These are phyloP conservation scores for Heloderma charlesbogerti DNA, from an alignment of 2,113 vertebrate species.

Conservation along the genomic window DNA sequence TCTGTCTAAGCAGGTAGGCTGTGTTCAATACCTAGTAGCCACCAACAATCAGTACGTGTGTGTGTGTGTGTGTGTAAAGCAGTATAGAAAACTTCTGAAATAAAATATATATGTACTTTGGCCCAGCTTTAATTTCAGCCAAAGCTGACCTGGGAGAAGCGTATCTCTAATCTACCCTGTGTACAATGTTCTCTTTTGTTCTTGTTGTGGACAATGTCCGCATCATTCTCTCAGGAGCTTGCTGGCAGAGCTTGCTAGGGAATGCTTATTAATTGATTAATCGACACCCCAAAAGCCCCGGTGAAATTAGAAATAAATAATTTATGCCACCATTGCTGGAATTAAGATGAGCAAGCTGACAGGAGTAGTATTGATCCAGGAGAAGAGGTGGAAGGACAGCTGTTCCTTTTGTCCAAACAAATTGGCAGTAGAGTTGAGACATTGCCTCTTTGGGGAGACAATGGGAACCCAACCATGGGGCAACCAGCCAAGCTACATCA, in stretches of 20 bases:
- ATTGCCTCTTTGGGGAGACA: slow-evolving; percentile 19
- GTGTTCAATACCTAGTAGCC: no score
- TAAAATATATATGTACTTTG: no score
- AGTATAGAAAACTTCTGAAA: no score
- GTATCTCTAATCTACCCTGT: not conserved
- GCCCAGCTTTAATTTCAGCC: not conserved
- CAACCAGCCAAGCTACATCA: not conserved
- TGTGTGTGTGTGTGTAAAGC: no score
- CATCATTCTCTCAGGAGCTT: slow-evolving; percentile 40
- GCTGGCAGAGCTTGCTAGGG: slow-evolving; percentile 34
- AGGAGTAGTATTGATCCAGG: slow-evolving; percentile 47
- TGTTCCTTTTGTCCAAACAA: slow-evolving; percentile 40
- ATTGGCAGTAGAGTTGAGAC: slow-evolving; percentile 33
- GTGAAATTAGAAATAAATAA: slow-evolving; percentile 65
- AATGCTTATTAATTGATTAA: slow-evolving; percentile 69
- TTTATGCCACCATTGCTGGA: slow-evolving; percentile 3
- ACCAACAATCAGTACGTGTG: no score
- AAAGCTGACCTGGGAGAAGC: not conserved
- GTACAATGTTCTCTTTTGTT: not conserved
- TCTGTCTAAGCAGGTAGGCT: no score
- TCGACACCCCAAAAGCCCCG: slow-evolving; percentile 5
- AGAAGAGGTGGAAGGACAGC: slow-evolving; percentile 15
- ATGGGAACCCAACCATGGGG: not conserved
- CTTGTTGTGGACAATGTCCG: not conserved
- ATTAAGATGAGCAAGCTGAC: not conserved